Evolutionary conservation across 1,140 invertebrate genomes (phyloP).

Genomic region (Lepidotrigona ventralis): DNA sequence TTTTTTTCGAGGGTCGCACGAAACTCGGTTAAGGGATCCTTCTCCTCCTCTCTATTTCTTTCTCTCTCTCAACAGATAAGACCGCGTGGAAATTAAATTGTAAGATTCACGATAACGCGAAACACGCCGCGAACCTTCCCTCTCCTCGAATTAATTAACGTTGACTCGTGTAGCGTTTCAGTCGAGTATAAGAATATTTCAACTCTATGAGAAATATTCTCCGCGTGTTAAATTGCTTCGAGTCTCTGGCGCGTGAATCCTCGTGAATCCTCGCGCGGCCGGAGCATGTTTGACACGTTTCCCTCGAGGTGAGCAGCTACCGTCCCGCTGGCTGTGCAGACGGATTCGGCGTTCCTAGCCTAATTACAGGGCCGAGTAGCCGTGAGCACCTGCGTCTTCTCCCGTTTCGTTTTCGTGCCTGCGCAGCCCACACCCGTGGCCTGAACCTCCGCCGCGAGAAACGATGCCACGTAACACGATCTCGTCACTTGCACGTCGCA

Average conservation of each 20-base stretch:
- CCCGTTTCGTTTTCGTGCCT: slow-evolving; percentile 64
- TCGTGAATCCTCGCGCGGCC: slow-evolving; percentile 24
- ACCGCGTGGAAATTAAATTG: slow-evolving; percentile 29
- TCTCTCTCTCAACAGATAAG: slow-evolving; percentile 16
- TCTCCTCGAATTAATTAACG: no score
- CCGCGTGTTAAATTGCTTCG: neutral
- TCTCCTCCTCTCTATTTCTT: neutral
- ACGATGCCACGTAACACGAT: slow-evolving; percentile 44
- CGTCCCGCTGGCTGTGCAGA: slow-evolving; percentile 53
- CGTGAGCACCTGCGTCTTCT: slow-evolving; percentile 62
- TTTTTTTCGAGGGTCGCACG: neutral
- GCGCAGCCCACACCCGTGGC: slow-evolving; percentile 45
- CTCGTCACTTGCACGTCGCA: slow-evolving; percentile 11
- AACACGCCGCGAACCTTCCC: no score
- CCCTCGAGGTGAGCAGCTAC: slow-evolving; percentile 60
- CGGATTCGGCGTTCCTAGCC: slow-evolving; percentile 67
- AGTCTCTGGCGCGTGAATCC: slow-evolving; percentile 12
- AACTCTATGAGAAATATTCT: no score
- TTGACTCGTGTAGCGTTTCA: no score
- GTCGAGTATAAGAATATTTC: no score
- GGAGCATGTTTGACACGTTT: slow-evolving; percentile 59
- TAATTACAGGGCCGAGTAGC: slow-evolving; percentile 67
- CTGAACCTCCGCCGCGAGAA: slow-evolving; percentile 43
- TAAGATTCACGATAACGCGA: slow-evolving; percentile 32
- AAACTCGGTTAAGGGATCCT: neutral